These are phyloP conservation scores for Cryptomyrus ogoouensis DNA, from an alignment of 2,113 vertebrate species.

Conservation along the genomic window DNA sequence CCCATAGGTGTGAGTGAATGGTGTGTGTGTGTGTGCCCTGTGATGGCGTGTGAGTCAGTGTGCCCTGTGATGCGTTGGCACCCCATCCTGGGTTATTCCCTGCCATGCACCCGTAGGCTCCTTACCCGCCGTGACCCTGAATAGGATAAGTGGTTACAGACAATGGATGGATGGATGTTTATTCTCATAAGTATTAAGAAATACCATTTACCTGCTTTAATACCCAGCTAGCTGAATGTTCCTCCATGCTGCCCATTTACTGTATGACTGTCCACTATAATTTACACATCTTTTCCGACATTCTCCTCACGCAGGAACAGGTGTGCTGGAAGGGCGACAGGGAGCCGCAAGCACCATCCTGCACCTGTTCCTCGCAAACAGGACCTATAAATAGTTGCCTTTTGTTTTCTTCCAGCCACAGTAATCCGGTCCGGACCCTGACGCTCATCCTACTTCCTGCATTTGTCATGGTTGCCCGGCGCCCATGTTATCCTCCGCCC, in stretches of 20 bases:
- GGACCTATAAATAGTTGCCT: not conserved
- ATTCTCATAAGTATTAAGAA: not conserved
- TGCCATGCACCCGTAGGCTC: not conserved
- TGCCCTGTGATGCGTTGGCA: not conserved
- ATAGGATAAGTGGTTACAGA: not conserved
- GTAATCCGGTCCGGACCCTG: not conserved
- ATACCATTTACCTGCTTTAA: not conserved
- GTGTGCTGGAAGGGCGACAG: not conserved
- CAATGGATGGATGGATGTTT: not conserved
- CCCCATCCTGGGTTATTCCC: not conserved
- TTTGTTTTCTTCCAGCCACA: not conserved
- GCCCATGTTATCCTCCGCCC: not conserved
- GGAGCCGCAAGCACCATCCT: not conserved
- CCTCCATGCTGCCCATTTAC: not conserved
- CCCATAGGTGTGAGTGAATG: not conserved
- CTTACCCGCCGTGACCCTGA: not conserved
- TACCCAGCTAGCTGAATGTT: not conserved
- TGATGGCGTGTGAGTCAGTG: no score
- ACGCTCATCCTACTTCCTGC: not conserved
- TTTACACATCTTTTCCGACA: not conserved
- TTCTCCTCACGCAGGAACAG: not conserved
- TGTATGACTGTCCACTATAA: not conserved
- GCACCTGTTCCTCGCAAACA: not conserved
- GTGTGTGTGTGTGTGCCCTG: not conserved
- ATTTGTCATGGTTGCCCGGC: not conserved